A percentile compares a stretch with the other conserved stretches of the same genome.
These are phyloP conservation scores for Agapornis canus DNA, from an alignment of 2,797 vertebrate species.

Conservation along the genomic window DNA sequence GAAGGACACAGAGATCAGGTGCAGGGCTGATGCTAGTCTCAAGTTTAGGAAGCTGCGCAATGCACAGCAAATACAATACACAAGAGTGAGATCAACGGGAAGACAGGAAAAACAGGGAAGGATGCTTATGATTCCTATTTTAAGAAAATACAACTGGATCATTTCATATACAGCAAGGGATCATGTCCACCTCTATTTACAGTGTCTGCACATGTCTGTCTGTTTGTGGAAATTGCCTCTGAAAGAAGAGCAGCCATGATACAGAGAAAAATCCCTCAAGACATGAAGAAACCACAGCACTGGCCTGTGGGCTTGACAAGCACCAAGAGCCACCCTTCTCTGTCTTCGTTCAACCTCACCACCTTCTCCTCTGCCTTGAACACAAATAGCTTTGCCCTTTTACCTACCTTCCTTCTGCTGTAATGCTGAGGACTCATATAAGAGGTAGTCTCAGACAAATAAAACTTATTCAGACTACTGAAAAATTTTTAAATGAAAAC, in stretches of 20 bases:
- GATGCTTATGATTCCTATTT: neutral
- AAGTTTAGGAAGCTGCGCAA: conserved; percentile 37
- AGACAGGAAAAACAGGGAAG: conserved; percentile 19
- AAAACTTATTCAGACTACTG: neutral
- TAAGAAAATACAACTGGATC: conserved; percentile 18
- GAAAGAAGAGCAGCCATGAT: neutral
- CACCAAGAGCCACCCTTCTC: neutral
- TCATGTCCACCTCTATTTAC: neutral
- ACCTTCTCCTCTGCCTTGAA: neutral
- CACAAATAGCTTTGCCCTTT: neutral
- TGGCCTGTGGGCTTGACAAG: neutral
- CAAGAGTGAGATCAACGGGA: conserved; percentile 4
- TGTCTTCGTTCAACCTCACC: neutral
- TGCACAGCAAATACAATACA: neutral
- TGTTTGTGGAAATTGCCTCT: neutral
- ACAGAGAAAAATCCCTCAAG: neutral
- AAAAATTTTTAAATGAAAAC: neutral
- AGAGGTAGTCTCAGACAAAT: neutral
- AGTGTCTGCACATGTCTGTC: neutral
- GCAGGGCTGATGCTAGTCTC: neutral
- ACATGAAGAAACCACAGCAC: neutral
- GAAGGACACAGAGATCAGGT: conserved; percentile 4
- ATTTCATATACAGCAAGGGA: neutral
- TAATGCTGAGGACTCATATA: neutral
- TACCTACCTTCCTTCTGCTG: neutral